Base-by-base conservation (phyloP, 2,888 invertebrate species). In the Clanis bilineata region DNA sequence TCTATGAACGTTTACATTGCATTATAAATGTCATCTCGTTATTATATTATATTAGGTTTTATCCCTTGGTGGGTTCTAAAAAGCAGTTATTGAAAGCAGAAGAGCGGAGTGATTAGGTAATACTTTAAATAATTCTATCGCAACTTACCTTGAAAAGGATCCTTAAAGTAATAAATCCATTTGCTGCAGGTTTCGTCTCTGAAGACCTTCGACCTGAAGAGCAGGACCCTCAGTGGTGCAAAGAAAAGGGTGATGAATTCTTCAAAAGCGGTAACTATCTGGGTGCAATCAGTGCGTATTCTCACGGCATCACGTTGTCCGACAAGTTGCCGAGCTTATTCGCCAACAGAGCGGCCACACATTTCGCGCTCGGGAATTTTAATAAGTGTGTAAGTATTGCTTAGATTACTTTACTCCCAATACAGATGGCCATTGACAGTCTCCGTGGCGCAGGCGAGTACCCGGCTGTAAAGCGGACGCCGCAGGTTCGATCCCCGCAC, bases 231-330 rank as follows among this genome's bases (percentile, higher is more conserved):
- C 93, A 95, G 64, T 97, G 96, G 95, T 93, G 97, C 60, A 94
- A 96, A 74, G 94, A 95, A 64, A 97, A 97, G 85, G 97, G 97
- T 55, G 95, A 96, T 77, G 94, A 95, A 64, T 96, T 97, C 82
- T 95, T 96, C 82, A 93, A 94, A 64, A 93, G 89, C 62, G 95
- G 95, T 28, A 96, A 97, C 85, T 96, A 94, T 78, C 88, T 96
- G 60, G 96, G 95, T 1, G 97, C 97, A 0, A 92, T 97, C 56
- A 97, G 96, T 76, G 97, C 97, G 7, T 97, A 96, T 76, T 93
- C 94, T 32, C 96, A 96, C 77, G 97, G 96, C 0, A 95, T 97
- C 60, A 93, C 95, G 66, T 82, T 97, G 21, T 95, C 95, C 39
- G 94, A 95, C 57, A 95, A 95, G 72, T 92, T 96, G 82, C 94